Conservation (phyloP, 2,797 vertebrate species). For the Petrocephalus sullivani region DNA sequence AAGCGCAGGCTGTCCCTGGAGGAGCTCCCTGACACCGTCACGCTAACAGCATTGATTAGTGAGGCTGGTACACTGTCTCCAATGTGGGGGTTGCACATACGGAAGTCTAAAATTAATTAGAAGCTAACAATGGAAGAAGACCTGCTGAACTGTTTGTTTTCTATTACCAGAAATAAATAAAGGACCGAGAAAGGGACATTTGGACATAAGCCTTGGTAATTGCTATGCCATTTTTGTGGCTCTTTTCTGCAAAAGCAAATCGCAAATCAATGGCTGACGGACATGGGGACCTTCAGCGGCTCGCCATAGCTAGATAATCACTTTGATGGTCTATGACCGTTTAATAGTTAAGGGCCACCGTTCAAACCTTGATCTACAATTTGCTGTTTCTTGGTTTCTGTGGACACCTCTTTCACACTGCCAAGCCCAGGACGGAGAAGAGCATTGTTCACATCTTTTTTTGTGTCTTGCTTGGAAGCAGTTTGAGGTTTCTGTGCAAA, state of each 20-base stretch:
- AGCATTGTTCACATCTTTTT: neutral
- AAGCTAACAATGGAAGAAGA: neutral
- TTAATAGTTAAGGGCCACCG: conserved; percentile 21
- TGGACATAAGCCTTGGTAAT: neutral
- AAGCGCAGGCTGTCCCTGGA: conserved; percentile 23
- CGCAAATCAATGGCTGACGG: conserved; percentile 10
- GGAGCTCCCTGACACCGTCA: conserved; percentile 21
- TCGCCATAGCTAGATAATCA: conserved; percentile 31
- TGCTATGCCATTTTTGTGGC: conserved; percentile 11
- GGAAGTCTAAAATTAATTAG: conserved; percentile 14
- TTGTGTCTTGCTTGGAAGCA: neutral
- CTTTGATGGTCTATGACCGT: conserved; percentile 25
- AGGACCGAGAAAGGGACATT: neutral
- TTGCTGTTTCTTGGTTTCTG: neutral
- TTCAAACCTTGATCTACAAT: conserved; percentile 4
- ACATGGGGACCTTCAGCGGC: conserved; percentile 19
- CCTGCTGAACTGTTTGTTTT: neutral
- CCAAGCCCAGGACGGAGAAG: neutral
- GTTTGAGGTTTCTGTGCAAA: conserved; percentile 9
- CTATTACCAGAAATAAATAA: neutral
- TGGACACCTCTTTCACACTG: neutral
- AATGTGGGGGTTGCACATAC: neutral
- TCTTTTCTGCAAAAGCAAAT: conserved; percentile 21
- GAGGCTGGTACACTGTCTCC: neutral
- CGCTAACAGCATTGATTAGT: conserved; percentile 18